A percentile compares a stretch with the other conserved stretches of the same genome.
These are phyloP conservation scores for Orthosia gracilis DNA, from an alignment of 2,888 invertebrate genomes.

Conservation along the genomic window DNA sequence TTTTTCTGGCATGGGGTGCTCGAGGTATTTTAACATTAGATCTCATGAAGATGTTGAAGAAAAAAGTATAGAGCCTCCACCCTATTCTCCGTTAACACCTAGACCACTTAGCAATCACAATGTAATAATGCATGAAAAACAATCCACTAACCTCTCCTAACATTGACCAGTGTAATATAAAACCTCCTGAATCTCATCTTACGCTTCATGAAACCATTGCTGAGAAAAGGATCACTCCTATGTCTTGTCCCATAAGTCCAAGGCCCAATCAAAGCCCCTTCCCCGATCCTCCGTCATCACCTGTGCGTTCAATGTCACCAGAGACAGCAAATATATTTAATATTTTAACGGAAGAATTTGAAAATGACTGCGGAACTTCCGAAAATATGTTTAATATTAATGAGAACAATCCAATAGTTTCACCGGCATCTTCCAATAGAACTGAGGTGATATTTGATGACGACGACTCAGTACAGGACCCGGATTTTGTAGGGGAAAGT, in stretches of 20 bases:
- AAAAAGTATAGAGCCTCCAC: conserved; percentile 35
- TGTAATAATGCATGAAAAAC: not conserved
- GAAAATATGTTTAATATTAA: not conserved
- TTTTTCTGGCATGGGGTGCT: too few species aligned
- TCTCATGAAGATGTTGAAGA: not conserved
- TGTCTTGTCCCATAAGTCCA: not conserved
- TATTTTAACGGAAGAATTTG: conserved; percentile 11
- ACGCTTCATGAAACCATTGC: not conserved
- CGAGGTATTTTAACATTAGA: too few species aligned
- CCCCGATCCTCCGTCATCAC: not conserved
- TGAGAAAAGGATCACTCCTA: not conserved
- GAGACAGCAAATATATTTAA: conserved; percentile 20
- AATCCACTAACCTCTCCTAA: not conserved
- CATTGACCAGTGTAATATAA: not conserved
- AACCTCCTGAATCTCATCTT: not conserved
- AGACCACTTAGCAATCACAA: conserved; percentile 19
- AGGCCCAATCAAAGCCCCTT: not conserved
- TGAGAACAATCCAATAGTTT: not conserved
- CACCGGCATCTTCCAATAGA: conserved; percentile 20
- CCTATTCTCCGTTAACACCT: conserved; percentile 36
- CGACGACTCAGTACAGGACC: conserved; percentile 36
- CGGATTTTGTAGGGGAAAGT: conserved; percentile 33
- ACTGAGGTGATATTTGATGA: conserved; percentile 22
- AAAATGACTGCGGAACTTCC: not conserved
- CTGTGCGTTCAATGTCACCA: conserved; percentile 3